Conservation (phyloP, 2,888 invertebrate genomes). For the Drosophila algonquin region DNA sequence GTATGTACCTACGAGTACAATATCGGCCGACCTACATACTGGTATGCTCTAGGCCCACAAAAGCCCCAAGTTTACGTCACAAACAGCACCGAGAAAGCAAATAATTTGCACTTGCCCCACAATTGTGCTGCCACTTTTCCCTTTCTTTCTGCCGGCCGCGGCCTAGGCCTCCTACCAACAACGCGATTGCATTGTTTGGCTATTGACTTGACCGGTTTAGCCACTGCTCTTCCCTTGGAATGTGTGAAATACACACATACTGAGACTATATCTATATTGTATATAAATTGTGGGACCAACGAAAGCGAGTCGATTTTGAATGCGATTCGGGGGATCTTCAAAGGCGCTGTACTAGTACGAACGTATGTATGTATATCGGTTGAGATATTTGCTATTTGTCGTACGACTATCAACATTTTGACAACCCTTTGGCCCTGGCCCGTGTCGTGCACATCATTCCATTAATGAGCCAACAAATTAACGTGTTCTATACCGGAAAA, state of each 20-base stretch:
- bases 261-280: too few relatives aligned
- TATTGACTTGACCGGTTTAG: background rate
- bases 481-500: constrained; percentile 74
- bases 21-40: constrained; percentile 26
- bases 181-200: constrained; percentile 53
- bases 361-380: background rate
- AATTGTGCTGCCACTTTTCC: constrained; percentile 25
- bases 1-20: too few relatives aligned
- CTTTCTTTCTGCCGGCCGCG: constrained; percentile 14
- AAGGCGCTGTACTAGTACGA: background rate
- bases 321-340: constrained; percentile 39
- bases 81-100: constrained; percentile 55
- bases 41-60: background rate
- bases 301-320: background rate
- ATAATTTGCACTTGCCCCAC: constrained; percentile 46
- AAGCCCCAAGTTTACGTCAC: constrained; percentile 25
- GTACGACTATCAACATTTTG: constrained; percentile 13
- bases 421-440: constrained; percentile 14
- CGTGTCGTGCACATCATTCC: constrained; percentile 45
- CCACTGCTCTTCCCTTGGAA: constrained; percentile 6
- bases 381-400: background rate
- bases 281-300: constrained; percentile 1
- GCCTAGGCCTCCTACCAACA: constrained; percentile 29
- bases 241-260: constrained; percentile 23
- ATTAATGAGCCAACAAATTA: constrained; percentile 70